Conservation (phyloP, 1,140 invertebrate genomes). For the Hypothenemus hampei region DNA sequence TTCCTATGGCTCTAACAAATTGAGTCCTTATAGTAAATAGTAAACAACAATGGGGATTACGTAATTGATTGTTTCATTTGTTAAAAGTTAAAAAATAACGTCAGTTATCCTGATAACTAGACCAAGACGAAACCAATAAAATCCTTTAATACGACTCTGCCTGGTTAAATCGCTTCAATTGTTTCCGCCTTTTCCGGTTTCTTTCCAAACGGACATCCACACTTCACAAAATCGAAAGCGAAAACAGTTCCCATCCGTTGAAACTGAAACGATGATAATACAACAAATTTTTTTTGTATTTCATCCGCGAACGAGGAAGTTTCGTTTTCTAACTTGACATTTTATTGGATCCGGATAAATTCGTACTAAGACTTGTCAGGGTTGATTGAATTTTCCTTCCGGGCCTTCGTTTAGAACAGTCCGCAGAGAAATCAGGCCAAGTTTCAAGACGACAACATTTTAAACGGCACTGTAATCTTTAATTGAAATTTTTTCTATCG, state of each 20-base stretch:
- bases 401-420: not conserved
- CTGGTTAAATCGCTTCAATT: slow-evolving; percentile 1
- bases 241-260: not conserved
- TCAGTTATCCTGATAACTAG: too few species aligned
- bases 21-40: too few species aligned
- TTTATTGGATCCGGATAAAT: slow-evolving; percentile 20
- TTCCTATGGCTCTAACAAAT: too few species aligned
- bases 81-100: too few species aligned
- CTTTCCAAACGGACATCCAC: slow-evolving; percentile 5
- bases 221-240: slow-evolving; percentile 2
- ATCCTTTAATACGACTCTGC: slow-evolving; percentile 3
- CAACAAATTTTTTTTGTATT: slow-evolving; percentile 21
- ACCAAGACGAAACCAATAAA: not conserved
- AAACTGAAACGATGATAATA: slow-evolving; percentile 16
- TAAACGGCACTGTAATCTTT: too few species aligned
- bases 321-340: slow-evolving; percentile 16
- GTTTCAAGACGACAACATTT: too few species aligned
- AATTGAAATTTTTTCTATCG: too few species aligned
- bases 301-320: not conserved
- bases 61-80: too few species aligned
- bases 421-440: too few species aligned
- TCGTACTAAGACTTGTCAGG: not conserved
- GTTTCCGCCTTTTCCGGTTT: slow-evolving; percentile 9
- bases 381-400: slow-evolving; percentile 16
- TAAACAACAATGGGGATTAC: too few species aligned